Percentiles rank a stretch among this genome's conserved stretches.
These are phyloP conservation scores for Gonocerus acuteangulatus DNA, from an alignment of 2,888 invertebrate genomes.

Conservation along the genomic window DNA sequence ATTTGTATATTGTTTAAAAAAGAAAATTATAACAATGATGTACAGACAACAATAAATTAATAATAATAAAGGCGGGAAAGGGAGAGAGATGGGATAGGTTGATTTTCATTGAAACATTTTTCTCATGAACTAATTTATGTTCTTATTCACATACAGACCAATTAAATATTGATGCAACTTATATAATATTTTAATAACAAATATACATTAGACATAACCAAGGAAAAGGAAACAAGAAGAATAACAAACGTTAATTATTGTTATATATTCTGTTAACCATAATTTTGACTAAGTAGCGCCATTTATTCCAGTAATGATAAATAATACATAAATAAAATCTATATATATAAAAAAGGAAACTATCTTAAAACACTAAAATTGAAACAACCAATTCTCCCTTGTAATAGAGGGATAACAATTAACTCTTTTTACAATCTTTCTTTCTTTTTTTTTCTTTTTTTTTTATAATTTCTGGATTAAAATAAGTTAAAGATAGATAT, in stretches of 20 bases:
- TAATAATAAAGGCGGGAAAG: too few relatives aligned
- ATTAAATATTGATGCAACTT: too few relatives aligned
- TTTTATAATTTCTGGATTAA: neutral
- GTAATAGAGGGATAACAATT: constrained; percentile 16
- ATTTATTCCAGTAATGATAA: constrained; percentile 15
- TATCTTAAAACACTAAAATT: constrained; percentile 20
- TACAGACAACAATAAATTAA: too few relatives aligned
- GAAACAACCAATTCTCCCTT: constrained; percentile 19
- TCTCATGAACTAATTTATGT: too few relatives aligned
- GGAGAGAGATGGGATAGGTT: too few relatives aligned
- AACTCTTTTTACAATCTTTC: too few relatives aligned
- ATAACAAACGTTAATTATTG: constrained; percentile 12
- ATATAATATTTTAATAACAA: too few relatives aligned
- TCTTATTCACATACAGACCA: too few relatives aligned
- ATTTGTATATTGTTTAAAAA: too few relatives aligned
- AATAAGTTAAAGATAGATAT: constrained; percentile 3
- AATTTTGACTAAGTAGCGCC: constrained; percentile 21
- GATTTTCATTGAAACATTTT: too few relatives aligned
- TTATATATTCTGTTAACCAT: constrained; percentile 17
- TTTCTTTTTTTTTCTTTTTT: neutral
- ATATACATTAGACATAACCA: too few relatives aligned
- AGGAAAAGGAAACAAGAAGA: neutral
- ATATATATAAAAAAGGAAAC: constrained; percentile 11
- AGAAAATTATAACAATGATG: too few relatives aligned
- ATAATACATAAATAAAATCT: constrained; percentile 4